Conservation (phyloP, 2,113 vertebrate species). For the Dasypus novemcinctus region DNA sequence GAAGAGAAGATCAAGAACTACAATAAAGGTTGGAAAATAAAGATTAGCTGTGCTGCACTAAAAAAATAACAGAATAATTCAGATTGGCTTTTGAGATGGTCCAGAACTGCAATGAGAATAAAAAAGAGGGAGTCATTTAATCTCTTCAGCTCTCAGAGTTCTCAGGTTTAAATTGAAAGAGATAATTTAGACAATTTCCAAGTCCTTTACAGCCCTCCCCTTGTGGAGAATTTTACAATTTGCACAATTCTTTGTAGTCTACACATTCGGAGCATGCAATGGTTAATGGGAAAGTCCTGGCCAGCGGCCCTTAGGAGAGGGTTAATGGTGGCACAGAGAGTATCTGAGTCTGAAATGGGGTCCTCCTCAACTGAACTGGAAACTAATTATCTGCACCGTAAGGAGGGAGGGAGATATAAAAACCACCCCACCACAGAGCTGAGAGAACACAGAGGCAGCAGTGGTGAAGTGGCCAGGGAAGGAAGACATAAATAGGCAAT, state of each 20-base stretch:
- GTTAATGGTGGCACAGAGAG: fast-evolving
- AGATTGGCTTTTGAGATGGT: neutral
- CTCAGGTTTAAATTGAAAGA: neutral
- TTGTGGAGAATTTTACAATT: neutral
- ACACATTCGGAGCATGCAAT: neutral
- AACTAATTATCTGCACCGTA: neutral
- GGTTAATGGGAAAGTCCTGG: neutral
- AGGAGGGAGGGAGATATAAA: neutral
- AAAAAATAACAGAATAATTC: neutral
- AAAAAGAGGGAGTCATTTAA: neutral
- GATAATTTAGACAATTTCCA: neutral
- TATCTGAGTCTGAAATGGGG: neutral
- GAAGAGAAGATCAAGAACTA: neutral
- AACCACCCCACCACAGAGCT: neutral
- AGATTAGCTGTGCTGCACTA: neutral
- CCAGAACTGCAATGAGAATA: neutral
- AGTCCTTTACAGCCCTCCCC: neutral
- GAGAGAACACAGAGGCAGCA: neutral
- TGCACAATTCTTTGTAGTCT: neutral
- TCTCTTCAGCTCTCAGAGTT: neutral
- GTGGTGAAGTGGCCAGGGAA: neutral
- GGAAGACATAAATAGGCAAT: constrained; percentile 12
- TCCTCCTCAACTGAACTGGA: neutral
- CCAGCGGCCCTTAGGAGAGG: neutral
- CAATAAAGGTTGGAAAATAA: neutral